Evolutionary conservation across 2,113 vertebrate genomes (phyloP), one percentile per base, ranked within the genome.

Genomic region (Heterotilapia buettikoferi): DNA sequence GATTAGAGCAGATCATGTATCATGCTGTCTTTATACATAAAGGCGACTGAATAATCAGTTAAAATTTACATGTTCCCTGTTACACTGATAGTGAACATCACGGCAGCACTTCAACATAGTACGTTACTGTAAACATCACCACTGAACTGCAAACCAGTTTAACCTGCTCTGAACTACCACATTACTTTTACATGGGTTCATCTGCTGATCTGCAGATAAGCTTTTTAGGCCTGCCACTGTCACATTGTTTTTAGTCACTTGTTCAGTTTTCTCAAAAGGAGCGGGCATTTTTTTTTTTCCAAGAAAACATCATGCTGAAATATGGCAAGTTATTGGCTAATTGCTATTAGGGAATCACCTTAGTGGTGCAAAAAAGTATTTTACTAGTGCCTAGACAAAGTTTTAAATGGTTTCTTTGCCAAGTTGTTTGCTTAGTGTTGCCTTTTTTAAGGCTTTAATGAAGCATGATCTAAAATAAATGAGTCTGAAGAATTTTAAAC

Each of bases 231-330:
- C n/a, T 71, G 11, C 0, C 2, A 7, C 18, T 0, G 4, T 36
- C 10, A 21, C 19, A 2, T 40, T 68, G 33, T 4, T 1, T 68
- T 68, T 21, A 38, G 61, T 66, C 61, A 24, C 36, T 1, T 14
- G 36, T 24, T 43, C n/a, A 43, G n/a, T 0, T 71, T 71, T 43
- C n/a, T 71, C 66, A 43, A 71, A 2, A 43, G 7, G 36, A 2
- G 36, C 0, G 1, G 0, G 6, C 40, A 1, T 12, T 68, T 68
- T n/a, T 16, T 13, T 12, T 16, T 6, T 4, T 0, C 0, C 1
- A 43, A 71, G 38, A 40, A 43, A 12, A 71, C 66, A 1, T 9
- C n/a, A 9, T 71, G 66, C 36, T 71, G 66, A 71, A 24, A 43
- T 43, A 43, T 43, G 19, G 6, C n/a, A 68, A 24, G n/a, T 9